These are phyloP conservation scores for Eilema sororculum DNA, from an alignment of 2,888 invertebrate species.

Conservation along the genomic window DNA sequence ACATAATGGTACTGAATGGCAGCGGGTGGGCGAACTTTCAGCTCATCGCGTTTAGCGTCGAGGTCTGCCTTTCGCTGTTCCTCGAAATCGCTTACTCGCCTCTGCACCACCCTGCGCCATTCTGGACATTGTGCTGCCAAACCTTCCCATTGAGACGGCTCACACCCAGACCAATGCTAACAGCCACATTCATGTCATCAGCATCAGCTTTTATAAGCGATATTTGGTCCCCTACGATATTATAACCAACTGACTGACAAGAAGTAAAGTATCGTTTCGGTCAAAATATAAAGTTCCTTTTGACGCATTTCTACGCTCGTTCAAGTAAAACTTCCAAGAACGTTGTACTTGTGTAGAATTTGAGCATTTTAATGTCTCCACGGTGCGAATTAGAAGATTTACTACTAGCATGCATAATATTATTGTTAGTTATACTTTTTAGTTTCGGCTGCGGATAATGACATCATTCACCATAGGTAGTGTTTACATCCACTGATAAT, in stretches of 20 bases:
- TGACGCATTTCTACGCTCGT: constrained; percentile 5
- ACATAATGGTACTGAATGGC: too few species aligned
- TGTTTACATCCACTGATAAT: neutral
- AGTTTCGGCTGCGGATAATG: constrained; percentile 21
- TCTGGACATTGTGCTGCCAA: too few species aligned
- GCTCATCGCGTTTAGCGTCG: too few species aligned
- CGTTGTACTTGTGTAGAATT: constrained; percentile 19
- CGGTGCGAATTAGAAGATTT: constrained; percentile 21
- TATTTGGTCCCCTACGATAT: too few species aligned
- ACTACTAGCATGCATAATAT: constrained; percentile 24
- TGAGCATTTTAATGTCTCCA: constrained; percentile 25
- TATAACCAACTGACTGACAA: neutral
- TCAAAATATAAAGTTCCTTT: constrained; percentile 14
- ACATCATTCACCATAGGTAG: constrained; percentile 13
- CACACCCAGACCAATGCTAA: too few species aligned
- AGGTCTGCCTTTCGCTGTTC: too few species aligned
- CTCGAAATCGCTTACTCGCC: too few species aligned
- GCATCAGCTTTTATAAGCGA: too few species aligned
- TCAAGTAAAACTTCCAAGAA: constrained; percentile 19
- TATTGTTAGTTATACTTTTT: constrained; percentile 22
- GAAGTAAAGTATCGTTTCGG: constrained; percentile 4
- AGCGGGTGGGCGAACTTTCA: too few species aligned
- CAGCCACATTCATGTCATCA: too few species aligned
- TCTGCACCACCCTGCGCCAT: too few species aligned
- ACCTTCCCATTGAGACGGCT: too few species aligned